Conservation (phyloP, 2,113 vertebrate species). For the Odocoileus hemionus region DNA sequence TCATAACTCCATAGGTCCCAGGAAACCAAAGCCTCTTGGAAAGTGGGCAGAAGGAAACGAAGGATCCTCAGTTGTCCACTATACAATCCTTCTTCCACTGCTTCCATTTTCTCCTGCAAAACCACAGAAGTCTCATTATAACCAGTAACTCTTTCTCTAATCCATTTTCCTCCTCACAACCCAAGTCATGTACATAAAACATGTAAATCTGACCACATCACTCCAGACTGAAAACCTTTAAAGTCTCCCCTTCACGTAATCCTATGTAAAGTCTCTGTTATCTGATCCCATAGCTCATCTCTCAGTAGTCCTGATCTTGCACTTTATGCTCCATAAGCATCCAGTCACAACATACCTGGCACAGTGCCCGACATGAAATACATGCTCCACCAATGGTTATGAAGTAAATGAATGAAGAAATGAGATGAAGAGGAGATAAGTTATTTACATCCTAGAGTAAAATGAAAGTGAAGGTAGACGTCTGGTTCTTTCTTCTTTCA, state of each 20-base stretch:
- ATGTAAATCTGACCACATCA: background rate
- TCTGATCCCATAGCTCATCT: background rate
- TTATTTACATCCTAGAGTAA: background rate
- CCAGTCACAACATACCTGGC: background rate
- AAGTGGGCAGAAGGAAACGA: background rate
- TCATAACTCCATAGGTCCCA: background rate
- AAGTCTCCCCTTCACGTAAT: background rate
- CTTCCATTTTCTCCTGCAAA: background rate
- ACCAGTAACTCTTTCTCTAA: background rate
- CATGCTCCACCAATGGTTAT: background rate
- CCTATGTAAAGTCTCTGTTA: background rate
- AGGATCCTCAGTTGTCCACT: background rate
- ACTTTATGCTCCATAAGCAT: background rate
- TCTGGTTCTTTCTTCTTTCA: background rate
- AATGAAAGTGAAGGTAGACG: background rate
- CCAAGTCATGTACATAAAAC: background rate
- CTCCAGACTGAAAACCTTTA: background rate
- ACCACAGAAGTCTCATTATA: background rate
- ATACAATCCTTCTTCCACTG: background rate
- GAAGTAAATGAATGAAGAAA: background rate
- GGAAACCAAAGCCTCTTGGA: background rate
- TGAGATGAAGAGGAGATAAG: background rate
- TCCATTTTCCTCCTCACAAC: background rate
- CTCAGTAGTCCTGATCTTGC: background rate
- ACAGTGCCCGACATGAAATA: background rate